Conservation (phyloP, 2,888 invertebrate species). For the Linnaemya tessellans region DNA sequence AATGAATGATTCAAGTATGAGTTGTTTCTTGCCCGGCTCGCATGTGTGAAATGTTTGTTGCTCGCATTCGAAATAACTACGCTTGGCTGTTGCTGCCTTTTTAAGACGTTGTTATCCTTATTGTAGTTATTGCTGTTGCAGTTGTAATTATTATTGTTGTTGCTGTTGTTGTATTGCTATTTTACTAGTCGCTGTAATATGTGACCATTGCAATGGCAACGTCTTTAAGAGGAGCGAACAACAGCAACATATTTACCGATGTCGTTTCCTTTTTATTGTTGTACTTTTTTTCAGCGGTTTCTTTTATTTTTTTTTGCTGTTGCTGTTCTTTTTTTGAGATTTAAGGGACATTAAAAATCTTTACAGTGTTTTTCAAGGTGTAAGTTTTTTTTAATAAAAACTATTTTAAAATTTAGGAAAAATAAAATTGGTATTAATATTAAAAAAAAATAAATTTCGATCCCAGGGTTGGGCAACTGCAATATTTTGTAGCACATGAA, state of each 20-base stretch:
- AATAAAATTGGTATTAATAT: too few relatives aligned
- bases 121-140: slow-evolving; percentile 30
- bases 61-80: slow-evolving; percentile 56
- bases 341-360: slow-evolving; percentile 55
- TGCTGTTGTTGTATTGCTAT: neutral
- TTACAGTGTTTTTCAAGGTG: slow-evolving; percentile 44
- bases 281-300: slow-evolving; percentile 58
- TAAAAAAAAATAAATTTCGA: too few relatives aligned
- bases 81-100: slow-evolving; percentile 8
- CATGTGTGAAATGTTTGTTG: slow-evolving; percentile 50
- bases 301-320: slow-evolving; percentile 54
- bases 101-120: slow-evolving; percentile 50
- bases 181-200: slow-evolving; percentile 47
- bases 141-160: neutral
- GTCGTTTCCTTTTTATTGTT: slow-evolving; percentile 65
- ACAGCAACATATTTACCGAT: slow-evolving; percentile 64
- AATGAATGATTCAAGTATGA: slow-evolving; percentile 36
- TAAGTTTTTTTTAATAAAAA: too few relatives aligned
- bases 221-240: slow-evolving; percentile 62
- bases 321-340: slow-evolving; percentile 30
- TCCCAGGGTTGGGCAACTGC: too few relatives aligned
- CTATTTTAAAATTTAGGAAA: too few relatives aligned
- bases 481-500: too few relatives aligned
- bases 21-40: slow-evolving; percentile 39
- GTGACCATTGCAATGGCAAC: slow-evolving; percentile 67